Conservation (phyloP, 2,888 invertebrate genomes). For the Sarcophaga subvicina region DNA sequence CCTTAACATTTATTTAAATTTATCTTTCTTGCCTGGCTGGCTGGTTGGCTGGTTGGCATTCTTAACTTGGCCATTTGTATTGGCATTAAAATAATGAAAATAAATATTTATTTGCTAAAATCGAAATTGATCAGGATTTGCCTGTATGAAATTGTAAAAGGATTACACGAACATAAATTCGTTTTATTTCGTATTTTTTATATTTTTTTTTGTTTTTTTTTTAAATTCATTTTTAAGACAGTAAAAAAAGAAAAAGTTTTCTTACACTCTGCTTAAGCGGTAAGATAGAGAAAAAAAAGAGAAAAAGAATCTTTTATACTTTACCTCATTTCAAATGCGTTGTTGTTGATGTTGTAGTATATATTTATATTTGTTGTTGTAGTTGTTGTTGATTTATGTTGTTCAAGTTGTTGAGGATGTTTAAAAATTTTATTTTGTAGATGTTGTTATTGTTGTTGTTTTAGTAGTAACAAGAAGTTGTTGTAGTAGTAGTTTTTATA, state of each 20-base stretch:
- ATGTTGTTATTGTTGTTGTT: constrained; percentile 74
- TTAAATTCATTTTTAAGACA: background rate
- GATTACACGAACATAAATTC: constrained; percentile 22
- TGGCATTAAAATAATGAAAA: background rate
- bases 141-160: constrained; percentile 12
- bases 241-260: constrained; percentile 2
- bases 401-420: constrained; percentile 71
- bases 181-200: background rate
- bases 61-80: background rate
- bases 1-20: constrained; percentile 9
- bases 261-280: constrained; percentile 6
- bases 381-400: constrained; percentile 47
- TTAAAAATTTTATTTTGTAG: constrained; percentile 69
- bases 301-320: constrained; percentile 73
- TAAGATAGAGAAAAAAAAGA: constrained; percentile 26
- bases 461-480: constrained; percentile 77
- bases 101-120: constrained; percentile 14
- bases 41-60: background rate
- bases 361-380: constrained; percentile 71
- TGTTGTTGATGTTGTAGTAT: constrained; percentile 65
- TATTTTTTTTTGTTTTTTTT: background rate
- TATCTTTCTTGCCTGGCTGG: background rate
- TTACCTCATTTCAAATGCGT: constrained; percentile 81
- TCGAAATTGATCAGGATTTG: constrained; percentile 24
- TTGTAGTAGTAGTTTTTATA: constrained; percentile 75